Base-by-base conservation (phyloP, 2,888 invertebrate species). In the Conomelus anceps region DNA sequence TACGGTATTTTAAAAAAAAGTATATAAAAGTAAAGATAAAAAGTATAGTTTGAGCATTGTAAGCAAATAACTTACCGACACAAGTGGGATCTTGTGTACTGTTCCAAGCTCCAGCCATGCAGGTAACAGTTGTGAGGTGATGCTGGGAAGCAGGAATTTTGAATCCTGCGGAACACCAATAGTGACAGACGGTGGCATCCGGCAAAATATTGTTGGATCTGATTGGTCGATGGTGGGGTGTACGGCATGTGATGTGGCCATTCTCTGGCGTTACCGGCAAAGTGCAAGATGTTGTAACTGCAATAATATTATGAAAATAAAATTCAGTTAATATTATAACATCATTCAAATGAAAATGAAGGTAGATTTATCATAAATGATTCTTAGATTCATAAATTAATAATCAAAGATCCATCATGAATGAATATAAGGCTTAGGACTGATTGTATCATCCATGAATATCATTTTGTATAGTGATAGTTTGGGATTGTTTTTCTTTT, bases 181-280 rank as follows among this genome's bases (percentile, higher is more conserved):
- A 90, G 41, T 90, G 90, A 23, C 90, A 90, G 20, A 89, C 85
- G 17, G 90, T 89, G 23, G 89, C 90, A 87, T 90, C 90, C 20
- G 90, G 90, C 24, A 90, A n/a, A 86, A 90, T 87, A 3, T 41
- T 84, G 34, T 85, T 84, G 22, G 41, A 86, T 17, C 85, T 13
- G 23, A 89, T 86, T 7, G 90, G 89, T 11, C 41, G 87, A 23
- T 89, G 90, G 17, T 89, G 89, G 7, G 90, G 90, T 0, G 90
- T 90, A 20, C 90, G 89, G 63, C 90, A 90, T n/a, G 84, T 88
- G 22, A 90, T 17, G 63, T 89, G 86, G 9, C 90, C 90, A 24
- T 90, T 84, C 22, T 84, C 85, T 3, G 89, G 90, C n/a, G 87
- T 41, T 6, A 87, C 63, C 20, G 90, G 90, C 11, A 85, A 63